Evolutionary conservation across 2,888 invertebrate species (phyloP).

Genomic region (Sinhomidia bicolor): DNA sequence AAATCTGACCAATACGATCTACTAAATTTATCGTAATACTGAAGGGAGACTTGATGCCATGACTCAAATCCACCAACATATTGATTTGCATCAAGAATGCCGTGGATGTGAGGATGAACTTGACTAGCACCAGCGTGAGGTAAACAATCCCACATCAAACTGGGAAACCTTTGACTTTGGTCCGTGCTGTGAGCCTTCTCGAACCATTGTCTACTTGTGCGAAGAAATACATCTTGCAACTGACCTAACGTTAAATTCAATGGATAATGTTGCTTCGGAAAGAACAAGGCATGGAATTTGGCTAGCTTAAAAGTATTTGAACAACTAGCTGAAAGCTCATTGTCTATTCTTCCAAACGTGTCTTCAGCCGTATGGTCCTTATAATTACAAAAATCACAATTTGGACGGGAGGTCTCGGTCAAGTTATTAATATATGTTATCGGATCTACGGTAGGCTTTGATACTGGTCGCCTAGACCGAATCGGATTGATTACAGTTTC

Average conservation of each 20-base stretch:
- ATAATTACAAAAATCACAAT: constrained; percentile 82
- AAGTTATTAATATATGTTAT: constrained; percentile 80
- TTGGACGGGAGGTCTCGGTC: constrained; percentile 78
- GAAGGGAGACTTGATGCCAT: constrained; percentile 81
- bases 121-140: constrained; percentile 83
- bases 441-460: constrained; percentile 75
- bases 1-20: constrained; percentile 82
- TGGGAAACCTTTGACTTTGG: constrained; percentile 70
- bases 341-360: constrained; percentile 82
- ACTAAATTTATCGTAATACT: constrained; percentile 80
- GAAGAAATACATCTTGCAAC: constrained; percentile 81
- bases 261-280: constrained; percentile 82
- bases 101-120: constrained; percentile 83
- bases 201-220: constrained; percentile 81
- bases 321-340: constrained; percentile 81
- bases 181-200: constrained; percentile 80
- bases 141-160: constrained; percentile 82
- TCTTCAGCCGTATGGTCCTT: constrained; percentile 82
- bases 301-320: constrained; percentile 83
- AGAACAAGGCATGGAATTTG: constrained; percentile 82
- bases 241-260: constrained; percentile 81
- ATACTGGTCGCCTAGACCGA: constrained; percentile 78
- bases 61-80: constrained; percentile 82
- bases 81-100: constrained; percentile 81
- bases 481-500: constrained; percentile 80